Percentiles rank a stretch among this genome's conserved stretches.
phyloP scores from a whole-genome alignment of 2,797 vertebrate species.

The Somateria mollissima region DNA sequence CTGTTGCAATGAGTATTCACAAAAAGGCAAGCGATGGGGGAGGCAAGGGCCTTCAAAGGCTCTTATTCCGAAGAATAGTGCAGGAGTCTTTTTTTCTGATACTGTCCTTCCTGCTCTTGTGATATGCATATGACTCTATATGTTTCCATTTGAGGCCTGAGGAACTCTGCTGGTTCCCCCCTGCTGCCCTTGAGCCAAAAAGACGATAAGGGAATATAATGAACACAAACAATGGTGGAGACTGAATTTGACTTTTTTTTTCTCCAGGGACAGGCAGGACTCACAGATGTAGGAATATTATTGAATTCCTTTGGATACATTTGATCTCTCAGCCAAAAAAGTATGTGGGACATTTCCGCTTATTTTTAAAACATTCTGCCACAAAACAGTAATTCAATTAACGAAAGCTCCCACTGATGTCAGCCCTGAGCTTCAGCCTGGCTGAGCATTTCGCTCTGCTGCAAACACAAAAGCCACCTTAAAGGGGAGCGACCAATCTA shows the following conservation, averaged over 20 bases:
- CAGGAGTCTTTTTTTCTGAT: conserved; percentile 51
- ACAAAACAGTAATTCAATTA: conserved; percentile 76
- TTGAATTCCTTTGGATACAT: conserved; percentile 74
- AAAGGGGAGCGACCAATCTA: conserved; percentile 14
- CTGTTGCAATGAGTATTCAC: conserved; percentile 20
- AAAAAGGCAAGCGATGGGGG: conserved; percentile 39
- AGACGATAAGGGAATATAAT: conserved; percentile 58
- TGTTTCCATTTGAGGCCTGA: conserved; percentile 50
- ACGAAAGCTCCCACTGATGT: conserved; percentile 65
- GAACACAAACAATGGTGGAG: conserved; percentile 65
- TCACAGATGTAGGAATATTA: conserved; percentile 76
- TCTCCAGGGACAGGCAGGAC: conserved; percentile 55
- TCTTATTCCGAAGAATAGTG: conserved; percentile 47
- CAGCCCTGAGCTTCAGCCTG: conserved; percentile 48
- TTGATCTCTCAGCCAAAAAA: conserved; percentile 70
- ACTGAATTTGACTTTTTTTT: conserved; percentile 49
- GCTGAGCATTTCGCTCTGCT: conserved; percentile 11
- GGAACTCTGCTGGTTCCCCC: conserved; percentile 39
- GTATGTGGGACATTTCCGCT: conserved; percentile 70
- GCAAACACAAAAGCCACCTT: conserved; percentile 52
- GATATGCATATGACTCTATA: conserved; percentile 60
- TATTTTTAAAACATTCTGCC: conserved; percentile 73
- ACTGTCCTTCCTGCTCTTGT: conserved; percentile 54
- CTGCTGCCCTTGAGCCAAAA: conserved; percentile 43
- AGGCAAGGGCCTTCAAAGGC: conserved; percentile 48